Conservation (phyloP, 2,797 vertebrate genomes). For the Sebastes iracundus region DNA sequence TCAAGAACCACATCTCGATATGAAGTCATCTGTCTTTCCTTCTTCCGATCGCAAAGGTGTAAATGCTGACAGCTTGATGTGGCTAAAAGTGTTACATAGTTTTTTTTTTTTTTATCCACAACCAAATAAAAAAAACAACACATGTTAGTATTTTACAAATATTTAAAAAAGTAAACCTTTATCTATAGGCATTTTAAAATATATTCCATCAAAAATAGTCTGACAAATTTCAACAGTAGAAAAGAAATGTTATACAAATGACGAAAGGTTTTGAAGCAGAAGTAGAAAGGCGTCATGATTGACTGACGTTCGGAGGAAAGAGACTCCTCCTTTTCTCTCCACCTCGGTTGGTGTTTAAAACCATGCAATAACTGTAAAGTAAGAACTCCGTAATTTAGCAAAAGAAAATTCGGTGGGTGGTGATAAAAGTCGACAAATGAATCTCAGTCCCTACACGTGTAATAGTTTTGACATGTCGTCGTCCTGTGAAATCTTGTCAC, state of each 20-base stretch:
- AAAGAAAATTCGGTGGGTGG: constrained; percentile 51
- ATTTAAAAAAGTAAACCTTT: constrained; percentile 89
- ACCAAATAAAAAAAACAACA: constrained; percentile 64
- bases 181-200: constrained; percentile 88
- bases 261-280: constrained; percentile 72
- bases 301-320: constrained; percentile 30
- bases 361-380: constrained; percentile 61
- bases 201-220: constrained; percentile 91
- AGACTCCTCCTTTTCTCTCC: constrained; percentile 31
- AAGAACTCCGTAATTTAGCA: constrained; percentile 60
- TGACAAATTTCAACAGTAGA: constrained; percentile 87
- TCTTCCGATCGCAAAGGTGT: constrained; percentile 50
- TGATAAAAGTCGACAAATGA: constrained; percentile 43
- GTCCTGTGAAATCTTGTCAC: constrained; percentile 72
- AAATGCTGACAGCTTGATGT: constrained; percentile 66
- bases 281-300: constrained; percentile 64
- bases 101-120: constrained; percentile 58
- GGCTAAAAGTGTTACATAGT: constrained; percentile 73
- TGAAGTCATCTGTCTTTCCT: constrained; percentile 43
- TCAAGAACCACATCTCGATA: constrained; percentile 64
- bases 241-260: constrained; percentile 84
- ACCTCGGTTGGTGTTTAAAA: constrained; percentile 32
- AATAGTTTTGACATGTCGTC: constrained; percentile 38
- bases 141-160: constrained; percentile 88
- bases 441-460: constrained; percentile 51